Percentiles rank a stretch among this genome's conserved stretches.
Conservation (phyloP, 1,140 invertebrate species). For the Hycleus cichorii region DNA sequence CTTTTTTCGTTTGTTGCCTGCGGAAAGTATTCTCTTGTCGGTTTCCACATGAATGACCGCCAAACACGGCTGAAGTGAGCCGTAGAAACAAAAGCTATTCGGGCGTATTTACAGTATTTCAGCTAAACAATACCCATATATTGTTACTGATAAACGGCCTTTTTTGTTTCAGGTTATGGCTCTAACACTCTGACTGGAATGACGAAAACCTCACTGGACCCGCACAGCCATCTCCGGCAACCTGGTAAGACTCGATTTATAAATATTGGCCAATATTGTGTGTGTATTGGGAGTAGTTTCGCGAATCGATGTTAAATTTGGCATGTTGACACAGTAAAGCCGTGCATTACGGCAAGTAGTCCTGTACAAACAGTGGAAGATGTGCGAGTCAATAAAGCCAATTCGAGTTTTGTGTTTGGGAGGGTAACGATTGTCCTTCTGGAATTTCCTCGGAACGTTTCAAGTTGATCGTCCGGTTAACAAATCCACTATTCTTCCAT, state of each 20-base stretch:
- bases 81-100: slow-evolving; percentile 28
- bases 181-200: slow-evolving; percentile 61
- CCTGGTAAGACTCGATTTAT: slow-evolving; percentile 55
- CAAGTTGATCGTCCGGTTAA: too few relatives aligned
- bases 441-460: too few relatives aligned
- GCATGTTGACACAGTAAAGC: slow-evolving; percentile 28
- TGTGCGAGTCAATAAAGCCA: slow-evolving; percentile 28
- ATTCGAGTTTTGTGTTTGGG: slow-evolving; percentile 1
- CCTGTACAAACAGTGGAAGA: slow-evolving; percentile 27
- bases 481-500: too few relatives aligned
- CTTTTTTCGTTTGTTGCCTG: not conserved
- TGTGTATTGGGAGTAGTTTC: slow-evolving; percentile 5
- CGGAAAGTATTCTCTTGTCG: slow-evolving; percentile 33
- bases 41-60: slow-evolving; percentile 23
- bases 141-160: not conserved
- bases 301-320: slow-evolving; percentile 24
- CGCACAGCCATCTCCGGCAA: slow-evolving; percentile 77
- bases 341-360: slow-evolving; percentile 32
- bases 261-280: not conserved
- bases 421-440: too few relatives aligned
- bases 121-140: not conserved
- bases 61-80: slow-evolving; percentile 27
- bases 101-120: slow-evolving; percentile 2
- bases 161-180: slow-evolving; percentile 34
- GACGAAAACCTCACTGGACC: slow-evolving; percentile 70